These are phyloP conservation scores for Sebastes iracundus DNA, from an alignment of 2,797 vertebrate genomes.

Conservation along the genomic window DNA sequence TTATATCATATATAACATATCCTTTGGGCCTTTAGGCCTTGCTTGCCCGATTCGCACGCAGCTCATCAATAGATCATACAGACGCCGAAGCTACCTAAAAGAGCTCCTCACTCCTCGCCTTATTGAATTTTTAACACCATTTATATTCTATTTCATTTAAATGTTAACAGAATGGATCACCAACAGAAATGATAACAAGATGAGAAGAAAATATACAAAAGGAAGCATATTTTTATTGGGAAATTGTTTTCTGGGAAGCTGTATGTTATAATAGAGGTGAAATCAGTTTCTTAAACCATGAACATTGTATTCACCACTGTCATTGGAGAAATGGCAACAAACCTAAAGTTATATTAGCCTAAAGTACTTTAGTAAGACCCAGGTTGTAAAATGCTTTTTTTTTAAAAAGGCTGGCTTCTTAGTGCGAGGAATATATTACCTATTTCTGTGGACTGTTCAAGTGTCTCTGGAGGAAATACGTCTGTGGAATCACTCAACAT, in stretches of 20 bases:
- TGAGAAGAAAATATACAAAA: not conserved
- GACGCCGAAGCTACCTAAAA: not conserved
- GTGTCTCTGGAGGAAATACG: not conserved
- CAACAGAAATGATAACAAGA: not conserved
- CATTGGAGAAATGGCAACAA: not conserved
- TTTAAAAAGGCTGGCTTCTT: not conserved
- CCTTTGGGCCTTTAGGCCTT: too few species aligned
- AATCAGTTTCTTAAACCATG: not conserved
- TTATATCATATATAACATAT: too few species aligned
- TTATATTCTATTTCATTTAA: too few species aligned
- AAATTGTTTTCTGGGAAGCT: not conserved
- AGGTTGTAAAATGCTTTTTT: not conserved
- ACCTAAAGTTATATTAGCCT: too few species aligned
- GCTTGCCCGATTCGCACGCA: too few species aligned
- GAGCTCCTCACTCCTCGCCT: too few species aligned
- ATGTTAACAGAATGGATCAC: not conserved
- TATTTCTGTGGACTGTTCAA: not conserved
- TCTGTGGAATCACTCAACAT: constrained; percentile 6
- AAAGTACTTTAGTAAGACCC: not conserved
- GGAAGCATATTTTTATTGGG: not conserved
- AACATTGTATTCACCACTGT: not conserved
- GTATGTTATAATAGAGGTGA: not conserved
- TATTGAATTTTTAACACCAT: too few species aligned
- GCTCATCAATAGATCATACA: too few species aligned
- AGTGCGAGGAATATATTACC: not conserved